These are phyloP conservation scores for Sebastiscus tertius DNA, from an alignment of 2,797 vertebrate species.

Conservation along the genomic window DNA sequence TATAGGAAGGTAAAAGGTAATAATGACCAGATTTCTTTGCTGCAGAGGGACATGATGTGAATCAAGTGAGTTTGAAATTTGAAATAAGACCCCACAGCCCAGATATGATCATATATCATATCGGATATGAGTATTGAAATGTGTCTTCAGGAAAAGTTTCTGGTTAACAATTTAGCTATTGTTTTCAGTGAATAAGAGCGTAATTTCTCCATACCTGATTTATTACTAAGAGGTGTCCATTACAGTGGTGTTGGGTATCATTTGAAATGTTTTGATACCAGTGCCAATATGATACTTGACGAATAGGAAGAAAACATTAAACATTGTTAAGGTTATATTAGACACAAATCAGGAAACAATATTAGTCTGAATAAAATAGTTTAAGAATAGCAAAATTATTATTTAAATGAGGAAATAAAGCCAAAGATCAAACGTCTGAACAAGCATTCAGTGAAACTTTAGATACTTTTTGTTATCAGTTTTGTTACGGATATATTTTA, in stretches of 20 bases:
- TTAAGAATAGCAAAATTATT: background rate
- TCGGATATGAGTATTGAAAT: accelerated
- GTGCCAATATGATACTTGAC: background rate
- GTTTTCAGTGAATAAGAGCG: background rate
- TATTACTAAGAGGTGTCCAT: background rate
- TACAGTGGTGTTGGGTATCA: too few relatives aligned
- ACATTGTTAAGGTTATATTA: background rate
- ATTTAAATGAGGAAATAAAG: background rate
- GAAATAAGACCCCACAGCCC: too few relatives aligned
- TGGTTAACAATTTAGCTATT: too few relatives aligned
- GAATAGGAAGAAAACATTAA: background rate
- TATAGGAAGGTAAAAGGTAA: too few relatives aligned
- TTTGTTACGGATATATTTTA: too few relatives aligned
- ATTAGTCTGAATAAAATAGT: background rate
- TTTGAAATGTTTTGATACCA: too few relatives aligned
- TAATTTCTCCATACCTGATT: background rate
- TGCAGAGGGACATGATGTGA: accelerated
- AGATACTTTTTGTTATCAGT: background rate
- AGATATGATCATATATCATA: too few relatives aligned
- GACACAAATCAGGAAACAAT: background rate
- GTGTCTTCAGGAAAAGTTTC: too few relatives aligned
- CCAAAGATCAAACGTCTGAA: background rate
- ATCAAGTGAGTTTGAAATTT: too few relatives aligned
- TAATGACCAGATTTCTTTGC: too few relatives aligned
- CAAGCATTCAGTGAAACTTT: background rate